Base-by-base conservation (phyloP, 2,113 vertebrate species). In the Cavia porcellus region DNA sequence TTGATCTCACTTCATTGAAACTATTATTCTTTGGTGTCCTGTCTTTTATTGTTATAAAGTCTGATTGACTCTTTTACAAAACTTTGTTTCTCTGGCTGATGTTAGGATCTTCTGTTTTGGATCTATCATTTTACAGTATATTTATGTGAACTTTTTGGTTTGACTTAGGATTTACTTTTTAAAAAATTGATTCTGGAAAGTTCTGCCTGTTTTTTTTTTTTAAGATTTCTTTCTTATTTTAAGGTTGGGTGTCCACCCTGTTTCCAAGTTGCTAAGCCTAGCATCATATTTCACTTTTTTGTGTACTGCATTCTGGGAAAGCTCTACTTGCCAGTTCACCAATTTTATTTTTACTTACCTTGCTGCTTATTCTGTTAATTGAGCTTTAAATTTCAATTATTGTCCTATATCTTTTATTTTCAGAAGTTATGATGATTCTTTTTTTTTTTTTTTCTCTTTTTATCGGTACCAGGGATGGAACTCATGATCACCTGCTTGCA, bases 11-110 rank as follows among this genome's bases (percentile, higher is more conserved):
- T 81, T 81, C 12, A 11, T 92, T 89, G 64, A 91, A 88, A 95
- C 96, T 90, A 85, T 42, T 47, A 66, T 61, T 91, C 50, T 25
- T 50, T 94, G 84, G 28, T 45, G 75, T 90, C 82, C 62, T 81
- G 50, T 15, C 55, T 96, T 89, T 95, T 32, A 68, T 32, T 81
- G 20, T 19, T 86, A 64, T 94, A 77, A 77, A 83, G 30, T 77
- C 28, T 88, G 79, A 88, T 83, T 57, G 64, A 45, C 14, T 93
- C 62, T 74, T 95, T 38, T 42, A 85, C 57, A 24, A 3, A 66
- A 88, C 47, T 35, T 1, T 86, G 91, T 88, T 83, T 77, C 7
- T 91, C 72, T 81, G 62, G 12, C 20, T 85, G 15, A 64, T 45
- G 77, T 91, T 20, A 85, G 59, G 10, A 80, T 61, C 19, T 70